Conservation (phyloP, 2,113 vertebrate genomes). For the Osmerus mordax region DNA sequence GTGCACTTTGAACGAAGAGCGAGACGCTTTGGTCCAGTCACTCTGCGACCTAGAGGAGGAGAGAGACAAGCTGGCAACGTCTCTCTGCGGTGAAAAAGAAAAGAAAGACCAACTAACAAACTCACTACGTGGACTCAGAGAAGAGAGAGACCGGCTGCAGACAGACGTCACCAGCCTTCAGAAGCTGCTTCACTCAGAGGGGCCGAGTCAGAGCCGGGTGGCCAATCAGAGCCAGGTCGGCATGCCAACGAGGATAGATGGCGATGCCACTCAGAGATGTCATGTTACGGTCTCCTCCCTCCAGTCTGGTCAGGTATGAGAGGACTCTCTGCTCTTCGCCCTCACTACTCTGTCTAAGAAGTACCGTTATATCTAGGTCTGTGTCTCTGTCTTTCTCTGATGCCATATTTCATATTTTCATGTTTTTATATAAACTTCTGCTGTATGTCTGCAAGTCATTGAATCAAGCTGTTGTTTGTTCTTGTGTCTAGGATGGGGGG, state of each 20-base stretch:
- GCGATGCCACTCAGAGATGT: conserved; percentile 16
- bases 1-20: conserved; percentile 44
- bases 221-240: conserved; percentile 3
- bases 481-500: not conserved
- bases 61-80: conserved; percentile 30
- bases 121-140: conserved; percentile 26
- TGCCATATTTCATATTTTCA: not conserved
- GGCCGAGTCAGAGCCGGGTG: conserved; percentile 18
- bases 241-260: not conserved
- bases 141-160: conserved; percentile 2
- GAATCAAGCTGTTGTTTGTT: not conserved
- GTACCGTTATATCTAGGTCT: too few species aligned
- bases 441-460: not conserved
- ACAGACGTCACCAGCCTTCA: not conserved
- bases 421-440: too few species aligned
- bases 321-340: not conserved
- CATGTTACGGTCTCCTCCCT: conserved; percentile 17
- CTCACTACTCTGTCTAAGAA: too few species aligned
- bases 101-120: conserved; percentile 30
- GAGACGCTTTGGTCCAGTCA: conserved; percentile 3
- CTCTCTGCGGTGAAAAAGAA: conserved; percentile 47
- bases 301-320: conserved; percentile 45
- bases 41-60: not conserved
- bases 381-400: too few species aligned
- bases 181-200: conserved; percentile 28